phyloP scores from a whole-genome alignment of 2,113 vertebrate genomes.

The Lophotis ruficrista region DNA sequence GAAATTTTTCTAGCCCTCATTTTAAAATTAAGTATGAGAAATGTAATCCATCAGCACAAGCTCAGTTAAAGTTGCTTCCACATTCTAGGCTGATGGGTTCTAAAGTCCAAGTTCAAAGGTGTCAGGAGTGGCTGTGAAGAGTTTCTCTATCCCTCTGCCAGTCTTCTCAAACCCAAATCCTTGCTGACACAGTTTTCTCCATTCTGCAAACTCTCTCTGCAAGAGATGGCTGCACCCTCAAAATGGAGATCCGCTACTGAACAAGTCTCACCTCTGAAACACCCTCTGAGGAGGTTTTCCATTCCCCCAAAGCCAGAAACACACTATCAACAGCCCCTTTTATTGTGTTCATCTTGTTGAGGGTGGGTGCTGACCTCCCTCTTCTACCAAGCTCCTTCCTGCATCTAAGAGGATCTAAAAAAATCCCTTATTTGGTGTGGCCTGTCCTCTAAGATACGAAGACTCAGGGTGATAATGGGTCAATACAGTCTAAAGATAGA shows the following conservation, averaged over 20 bases:
- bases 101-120: not conserved
- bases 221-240: not conserved
- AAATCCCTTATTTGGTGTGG: slow-evolving; percentile 39
- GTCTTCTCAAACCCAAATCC: not conserved
- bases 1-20: not conserved
- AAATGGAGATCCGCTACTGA: not conserved
- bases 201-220: not conserved
- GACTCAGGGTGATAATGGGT: not conserved
- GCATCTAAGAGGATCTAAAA: slow-evolving; percentile 53
- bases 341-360: not conserved
- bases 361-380: not conserved
- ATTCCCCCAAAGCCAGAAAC: not conserved
- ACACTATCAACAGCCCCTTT: not conserved
- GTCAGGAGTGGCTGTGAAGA: not conserved
- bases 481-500: slow-evolving; percentile 57
- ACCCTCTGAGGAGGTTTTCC: not conserved
- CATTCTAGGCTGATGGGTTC: not conserved
- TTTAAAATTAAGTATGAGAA: not conserved
- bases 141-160: not conserved
- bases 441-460: not conserved
- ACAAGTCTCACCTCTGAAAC: not conserved
- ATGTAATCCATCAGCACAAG: not conserved
- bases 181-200: not conserved
- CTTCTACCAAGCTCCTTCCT: not conserved
- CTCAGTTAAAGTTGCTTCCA: not conserved